Conservation (phyloP, 2,888 invertebrate genomes). For the Lasius fuliginosus region DNA sequence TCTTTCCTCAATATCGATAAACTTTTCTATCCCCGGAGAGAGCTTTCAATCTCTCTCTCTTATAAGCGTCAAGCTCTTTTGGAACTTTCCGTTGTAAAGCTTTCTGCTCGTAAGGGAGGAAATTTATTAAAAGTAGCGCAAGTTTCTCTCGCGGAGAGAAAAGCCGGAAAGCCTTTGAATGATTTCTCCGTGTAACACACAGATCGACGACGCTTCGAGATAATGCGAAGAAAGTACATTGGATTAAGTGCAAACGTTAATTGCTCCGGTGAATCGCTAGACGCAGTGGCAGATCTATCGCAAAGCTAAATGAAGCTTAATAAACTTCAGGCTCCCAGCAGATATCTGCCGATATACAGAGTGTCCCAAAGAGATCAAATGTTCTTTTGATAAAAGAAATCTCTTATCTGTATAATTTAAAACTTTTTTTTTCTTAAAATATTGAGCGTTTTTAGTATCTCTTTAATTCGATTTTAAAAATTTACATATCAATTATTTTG, state of each 20-base stretch:
- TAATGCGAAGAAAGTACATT: not conserved
- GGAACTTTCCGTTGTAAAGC: conserved; percentile 23
- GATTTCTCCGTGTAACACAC: not conserved
- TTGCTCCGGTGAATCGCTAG: not conserved
- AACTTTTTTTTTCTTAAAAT: not conserved
- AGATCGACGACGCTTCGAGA: not conserved
- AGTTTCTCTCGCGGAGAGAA: conserved; percentile 17
- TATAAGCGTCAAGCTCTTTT: conserved; percentile 17
- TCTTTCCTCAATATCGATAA: conserved; percentile 34
- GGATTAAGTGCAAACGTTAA: not conserved
- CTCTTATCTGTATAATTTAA: not conserved
- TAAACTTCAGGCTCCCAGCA: not conserved
- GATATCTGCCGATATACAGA: no score
- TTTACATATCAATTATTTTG: not conserved
- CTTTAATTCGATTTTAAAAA: not conserved
- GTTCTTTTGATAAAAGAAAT: not conserved
- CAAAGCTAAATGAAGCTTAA: not conserved
- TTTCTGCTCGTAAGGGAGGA: conserved; percentile 17
- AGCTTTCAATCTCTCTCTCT: conserved; percentile 28
- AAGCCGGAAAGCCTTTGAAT: conserved; percentile 26
- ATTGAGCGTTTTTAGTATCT: not conserved
- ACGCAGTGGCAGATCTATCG: not conserved
- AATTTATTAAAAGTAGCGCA: conserved; percentile 28
- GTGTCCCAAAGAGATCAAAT: not conserved
- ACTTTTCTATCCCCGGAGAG: conserved; percentile 10